Base-by-base conservation (phyloP, 2,113 vertebrate species). In the Urocynchramus pylzowi region DNA sequence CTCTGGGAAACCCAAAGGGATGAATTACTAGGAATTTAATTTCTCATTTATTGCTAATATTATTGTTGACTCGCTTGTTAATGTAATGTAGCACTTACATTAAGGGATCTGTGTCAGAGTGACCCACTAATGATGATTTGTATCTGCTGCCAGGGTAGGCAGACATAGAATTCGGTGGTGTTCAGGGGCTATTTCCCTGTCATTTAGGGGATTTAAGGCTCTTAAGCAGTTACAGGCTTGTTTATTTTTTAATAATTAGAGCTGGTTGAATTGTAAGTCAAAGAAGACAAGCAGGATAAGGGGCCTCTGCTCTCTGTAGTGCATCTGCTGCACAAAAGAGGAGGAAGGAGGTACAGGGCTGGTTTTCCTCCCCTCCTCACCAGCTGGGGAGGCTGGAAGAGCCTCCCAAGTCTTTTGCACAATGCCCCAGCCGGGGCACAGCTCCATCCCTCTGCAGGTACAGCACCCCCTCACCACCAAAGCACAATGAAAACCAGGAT, bases 241-340 rank as follows among this genome's bases (percentile, higher is more conserved):
- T 93, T 97, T 96, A 95, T 90, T 96, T 95, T 95, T 95, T 92
- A 97, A 95, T 94, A 97, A 96, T 95, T 91, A 95, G 76, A 83
- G 91, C 80, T 70, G 52, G 60, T 31, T 95, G 73, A 93, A 93
- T 60, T 71, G 56, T 89, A 91, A 95, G 68, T 95, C 94, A 68
- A 59, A 75, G 65, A 84, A 17, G 60, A 84, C 73, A 92, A 35
- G 64, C 80, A 84, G 89, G 57, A 31, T 71, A 76, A 70, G 77
- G n/a, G 77, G 77, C 74, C 84, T 79, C 87, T 89, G 81, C 70
- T 75, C 73, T 89, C 57, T 68, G 1, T 2, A 69, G 49, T 16
- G 52, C 61, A 64, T 87, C 57, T 65, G 1, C 61, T 79, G 80
- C 76, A 78, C 86, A 82, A 56, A 77, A 69, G 41, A 79, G 70